A percentile compares a stretch with the other conserved stretches of the same genome.
Evolutionary conservation across 2,113 vertebrate genomes (phyloP).

Genomic region (Dipodomys stephensi): DNA sequence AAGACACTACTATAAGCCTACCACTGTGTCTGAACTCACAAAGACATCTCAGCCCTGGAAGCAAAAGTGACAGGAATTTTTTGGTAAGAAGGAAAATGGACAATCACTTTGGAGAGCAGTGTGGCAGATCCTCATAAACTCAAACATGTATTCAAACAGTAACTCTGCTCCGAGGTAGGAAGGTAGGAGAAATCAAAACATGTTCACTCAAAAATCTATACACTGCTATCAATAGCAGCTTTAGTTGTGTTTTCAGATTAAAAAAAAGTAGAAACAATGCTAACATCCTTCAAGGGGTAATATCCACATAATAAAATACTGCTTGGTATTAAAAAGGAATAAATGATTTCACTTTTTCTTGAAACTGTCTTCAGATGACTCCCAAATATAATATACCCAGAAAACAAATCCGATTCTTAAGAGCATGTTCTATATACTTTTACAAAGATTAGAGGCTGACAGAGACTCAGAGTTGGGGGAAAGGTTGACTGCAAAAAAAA

Average conservation of each 20-base stretch:
- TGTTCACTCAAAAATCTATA: background rate
- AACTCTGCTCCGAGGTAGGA: too few relatives aligned
- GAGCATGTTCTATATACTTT: background rate
- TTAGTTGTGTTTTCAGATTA: background rate
- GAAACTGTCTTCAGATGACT: background rate
- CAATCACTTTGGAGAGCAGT: accelerated
- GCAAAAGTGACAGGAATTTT: too few relatives aligned
- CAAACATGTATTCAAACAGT: background rate
- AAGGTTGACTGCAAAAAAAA: background rate
- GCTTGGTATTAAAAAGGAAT: background rate
- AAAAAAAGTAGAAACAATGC: background rate
- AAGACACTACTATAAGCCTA: background rate
- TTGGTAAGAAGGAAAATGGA: background rate
- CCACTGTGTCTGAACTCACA: background rate
- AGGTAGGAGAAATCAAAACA: background rate
- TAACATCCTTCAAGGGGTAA: background rate
- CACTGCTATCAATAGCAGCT: background rate
- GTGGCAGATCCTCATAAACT: background rate
- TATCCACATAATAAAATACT: background rate
- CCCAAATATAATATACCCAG: background rate
- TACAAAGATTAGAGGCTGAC: background rate
- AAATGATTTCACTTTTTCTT: accelerated
- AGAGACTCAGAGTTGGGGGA: background rate
- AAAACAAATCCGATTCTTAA: background rate
- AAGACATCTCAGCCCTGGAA: too few relatives aligned